phyloP scores from a whole-genome alignment of 2,113 vertebrate species.

The Todiramphus chloris region DNA sequence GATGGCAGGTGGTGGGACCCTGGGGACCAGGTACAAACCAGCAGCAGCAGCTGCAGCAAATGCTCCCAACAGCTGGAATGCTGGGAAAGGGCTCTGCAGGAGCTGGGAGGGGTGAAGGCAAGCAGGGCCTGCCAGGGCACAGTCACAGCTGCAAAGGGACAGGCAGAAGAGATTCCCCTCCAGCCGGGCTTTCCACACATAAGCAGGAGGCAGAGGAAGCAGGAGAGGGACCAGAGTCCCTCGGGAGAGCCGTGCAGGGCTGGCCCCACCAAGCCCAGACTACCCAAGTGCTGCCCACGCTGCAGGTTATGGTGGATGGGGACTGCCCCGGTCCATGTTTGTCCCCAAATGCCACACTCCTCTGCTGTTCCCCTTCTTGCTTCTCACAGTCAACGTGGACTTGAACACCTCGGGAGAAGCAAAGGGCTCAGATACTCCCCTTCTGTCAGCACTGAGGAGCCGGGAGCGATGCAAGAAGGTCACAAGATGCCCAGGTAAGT shows the following conservation, averaged over 20 bases:
- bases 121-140: not conserved
- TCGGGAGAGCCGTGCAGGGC: not conserved
- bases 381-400: rapidly evolving
- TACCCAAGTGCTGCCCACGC: rapidly evolving
- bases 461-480: rapidly evolving
- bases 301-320: rapidly evolving
- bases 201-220: not conserved
- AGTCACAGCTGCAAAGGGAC: not conserved
- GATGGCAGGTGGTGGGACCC: not conserved
- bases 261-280: not conserved
- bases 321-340: rapidly evolving
- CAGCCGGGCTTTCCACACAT: not conserved
- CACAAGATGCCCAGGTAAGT: rapidly evolving
- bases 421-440: rapidly evolving
- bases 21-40: not conserved
- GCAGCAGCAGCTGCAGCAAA: not conserved
- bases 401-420: rapidly evolving
- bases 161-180: not conserved
- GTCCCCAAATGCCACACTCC: not conserved
- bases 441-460: not conserved
- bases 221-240: not conserved
- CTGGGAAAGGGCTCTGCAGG: not conserved
- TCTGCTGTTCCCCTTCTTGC: not conserved
- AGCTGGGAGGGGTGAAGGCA: not conserved
- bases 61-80: not conserved